These are phyloP conservation scores for Pseudotriccus pelzelni DNA, from an alignment of 2,797 vertebrate species.

Conservation along the genomic window DNA sequence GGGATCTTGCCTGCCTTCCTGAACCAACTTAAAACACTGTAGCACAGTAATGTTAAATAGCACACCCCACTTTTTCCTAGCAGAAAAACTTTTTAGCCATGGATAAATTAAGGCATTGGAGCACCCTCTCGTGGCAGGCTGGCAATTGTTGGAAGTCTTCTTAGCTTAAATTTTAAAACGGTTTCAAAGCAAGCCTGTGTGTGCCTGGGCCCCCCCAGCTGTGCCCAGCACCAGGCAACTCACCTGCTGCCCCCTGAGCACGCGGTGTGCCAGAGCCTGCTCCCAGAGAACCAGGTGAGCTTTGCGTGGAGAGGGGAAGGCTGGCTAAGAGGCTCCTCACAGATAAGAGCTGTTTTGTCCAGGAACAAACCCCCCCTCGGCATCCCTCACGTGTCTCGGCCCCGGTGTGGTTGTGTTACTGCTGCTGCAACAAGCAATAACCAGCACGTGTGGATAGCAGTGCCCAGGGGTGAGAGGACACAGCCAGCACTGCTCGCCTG, in stretches of 20 bases:
- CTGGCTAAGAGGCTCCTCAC: background rate
- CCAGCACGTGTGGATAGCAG: background rate
- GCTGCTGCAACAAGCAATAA: background rate
- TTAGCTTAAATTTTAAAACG: rapidly evolving
- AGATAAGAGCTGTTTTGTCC: background rate
- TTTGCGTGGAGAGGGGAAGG: background rate
- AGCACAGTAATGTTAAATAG: background rate
- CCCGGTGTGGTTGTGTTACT: background rate
- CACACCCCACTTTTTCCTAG: background rate
- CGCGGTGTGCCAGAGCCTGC: background rate
- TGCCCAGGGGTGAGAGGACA: background rate
- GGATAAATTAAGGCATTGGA: background rate
- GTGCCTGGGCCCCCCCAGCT: background rate
- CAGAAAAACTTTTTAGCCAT: background rate
- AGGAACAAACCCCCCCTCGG: background rate
- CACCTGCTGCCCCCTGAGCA: background rate
- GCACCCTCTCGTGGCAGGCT: constrained; percentile 73
- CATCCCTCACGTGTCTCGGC: rapidly evolving
- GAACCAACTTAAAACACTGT: background rate
- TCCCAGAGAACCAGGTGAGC: background rate
- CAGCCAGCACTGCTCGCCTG: background rate
- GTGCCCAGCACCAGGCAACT: background rate
- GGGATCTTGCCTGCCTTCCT: background rate
- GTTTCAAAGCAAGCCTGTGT: rapidly evolving
- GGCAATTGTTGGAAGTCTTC: background rate